Evolutionary conservation across 30 jellyfish, hydroid and myxozoan genomes (phyloP).

Genomic region (Turritopsis rubra): DNA sequence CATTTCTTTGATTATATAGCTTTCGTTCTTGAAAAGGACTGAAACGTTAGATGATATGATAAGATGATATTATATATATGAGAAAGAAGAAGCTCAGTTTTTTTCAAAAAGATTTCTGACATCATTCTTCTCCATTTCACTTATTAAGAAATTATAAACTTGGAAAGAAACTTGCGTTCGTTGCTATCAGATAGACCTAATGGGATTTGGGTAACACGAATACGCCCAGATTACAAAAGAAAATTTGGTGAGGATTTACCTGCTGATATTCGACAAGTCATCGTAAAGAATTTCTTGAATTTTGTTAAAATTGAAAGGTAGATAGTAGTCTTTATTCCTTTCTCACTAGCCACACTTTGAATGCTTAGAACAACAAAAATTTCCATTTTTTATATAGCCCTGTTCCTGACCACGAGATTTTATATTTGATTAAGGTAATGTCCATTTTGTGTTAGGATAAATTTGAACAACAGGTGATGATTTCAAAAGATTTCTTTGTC

Average conservation of each 20-base stretch:
- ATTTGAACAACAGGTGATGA: no score
- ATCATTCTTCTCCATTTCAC: neutral
- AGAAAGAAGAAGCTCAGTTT: no score
- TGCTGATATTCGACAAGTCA: conserved; percentile 9
- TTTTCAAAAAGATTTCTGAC: no score
- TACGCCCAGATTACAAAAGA: conserved; percentile 28
- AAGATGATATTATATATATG: no score
- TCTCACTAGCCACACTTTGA: neutral
- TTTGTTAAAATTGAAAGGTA: conserved; percentile 32
- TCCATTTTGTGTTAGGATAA: neutral
- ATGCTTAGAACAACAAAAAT: neutral
- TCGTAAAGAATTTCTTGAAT: conserved; percentile 19
- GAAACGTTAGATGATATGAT: no score
- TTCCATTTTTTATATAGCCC: conserved; percentile 10
- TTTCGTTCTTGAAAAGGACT: no score
- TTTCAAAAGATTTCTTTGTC: no score
- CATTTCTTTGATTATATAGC: no score
- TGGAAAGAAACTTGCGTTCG: conserved; percentile 25
- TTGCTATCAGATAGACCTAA: conserved; percentile 26
- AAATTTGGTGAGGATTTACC: conserved; percentile 31
- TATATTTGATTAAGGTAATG: conserved; percentile 10
- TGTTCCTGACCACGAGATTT: conserved; percentile 22
- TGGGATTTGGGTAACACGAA: conserved; percentile 52
- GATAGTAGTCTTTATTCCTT: neutral
- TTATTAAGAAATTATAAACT: neutral